Evolutionary conservation across 2,888 invertebrate species (phyloP).

Genomic region (Anthophora plumipes): DNA sequence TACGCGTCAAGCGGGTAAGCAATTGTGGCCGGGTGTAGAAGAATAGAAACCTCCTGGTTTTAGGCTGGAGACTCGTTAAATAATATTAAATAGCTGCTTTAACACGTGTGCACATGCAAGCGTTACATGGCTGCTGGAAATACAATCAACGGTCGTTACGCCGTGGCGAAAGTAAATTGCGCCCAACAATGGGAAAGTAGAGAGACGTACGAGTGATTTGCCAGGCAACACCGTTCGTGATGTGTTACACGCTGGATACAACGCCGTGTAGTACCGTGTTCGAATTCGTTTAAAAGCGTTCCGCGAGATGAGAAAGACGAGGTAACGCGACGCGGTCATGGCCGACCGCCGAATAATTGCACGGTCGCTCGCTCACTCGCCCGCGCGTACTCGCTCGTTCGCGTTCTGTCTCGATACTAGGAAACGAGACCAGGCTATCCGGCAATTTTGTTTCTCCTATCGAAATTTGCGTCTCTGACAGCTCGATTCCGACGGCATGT

Average conservation of each 20-base stretch:
- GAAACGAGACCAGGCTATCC: conserved; percentile 21
- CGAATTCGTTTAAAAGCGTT: conserved; percentile 43
- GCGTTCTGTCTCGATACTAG: conserved; percentile 5
- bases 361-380: no score
- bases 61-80: conserved; percentile 61
- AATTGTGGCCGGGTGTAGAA: conserved; percentile 52
- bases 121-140: background rate
- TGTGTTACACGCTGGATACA: conserved; percentile 5
- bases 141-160: conserved; percentile 54
- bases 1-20: conserved; percentile 62
- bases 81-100: conserved; percentile 62
- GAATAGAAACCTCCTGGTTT: conserved; percentile 56
- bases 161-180: conserved; percentile 52
- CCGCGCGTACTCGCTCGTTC: no score
- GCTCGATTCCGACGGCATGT: conserved; percentile 24
- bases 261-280: background rate
- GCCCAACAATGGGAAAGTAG: conserved; percentile 29
- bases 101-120: background rate
- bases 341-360: conserved; percentile 47
- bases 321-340: conserved; percentile 33
- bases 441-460: conserved; percentile 14
- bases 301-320: conserved; percentile 35
- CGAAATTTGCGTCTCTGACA: conserved; percentile 38
- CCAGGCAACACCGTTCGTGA: conserved; percentile 27
- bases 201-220: conserved; percentile 43